phyloP scores from a whole-genome alignment of 2,113 vertebrate species.

The Lontra canadensis region DNA sequence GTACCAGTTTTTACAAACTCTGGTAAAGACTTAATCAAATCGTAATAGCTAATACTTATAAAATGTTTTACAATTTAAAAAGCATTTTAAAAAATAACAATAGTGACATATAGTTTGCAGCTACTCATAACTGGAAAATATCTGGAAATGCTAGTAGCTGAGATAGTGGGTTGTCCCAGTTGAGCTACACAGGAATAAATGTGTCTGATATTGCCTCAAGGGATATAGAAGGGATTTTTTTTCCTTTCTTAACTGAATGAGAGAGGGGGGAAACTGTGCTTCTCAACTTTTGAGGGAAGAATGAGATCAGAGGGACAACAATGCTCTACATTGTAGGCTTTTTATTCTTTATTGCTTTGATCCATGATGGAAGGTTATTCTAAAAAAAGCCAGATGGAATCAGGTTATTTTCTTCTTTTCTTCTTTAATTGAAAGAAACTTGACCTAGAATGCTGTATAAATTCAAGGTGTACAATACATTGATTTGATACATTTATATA shows the following conservation, averaged over 20 bases:
- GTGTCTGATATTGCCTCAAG: background rate
- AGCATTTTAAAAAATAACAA: background rate
- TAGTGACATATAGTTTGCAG: background rate
- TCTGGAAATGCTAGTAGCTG: background rate
- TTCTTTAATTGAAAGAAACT: background rate
- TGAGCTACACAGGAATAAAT: background rate
- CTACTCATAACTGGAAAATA: background rate
- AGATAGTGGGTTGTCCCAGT: background rate
- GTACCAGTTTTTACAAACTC: background rate
- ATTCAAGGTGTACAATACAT: background rate
- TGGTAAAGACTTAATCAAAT: background rate
- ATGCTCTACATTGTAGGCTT: background rate
- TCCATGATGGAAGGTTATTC: background rate
- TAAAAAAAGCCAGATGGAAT: background rate
- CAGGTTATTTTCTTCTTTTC: background rate
- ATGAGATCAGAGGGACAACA: background rate
- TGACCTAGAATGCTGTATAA: background rate
- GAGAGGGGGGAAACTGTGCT: background rate
- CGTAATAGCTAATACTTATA: background rate
- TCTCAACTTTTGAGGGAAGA: background rate
- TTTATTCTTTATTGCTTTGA: background rate
- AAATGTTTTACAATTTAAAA: background rate
- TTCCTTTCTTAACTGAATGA: background rate
- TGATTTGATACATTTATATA: background rate
- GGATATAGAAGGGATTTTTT: background rate